Evolutionary conservation across 2,113 vertebrate species (phyloP).

Genomic region (Heterocephalus glaber): DNA sequence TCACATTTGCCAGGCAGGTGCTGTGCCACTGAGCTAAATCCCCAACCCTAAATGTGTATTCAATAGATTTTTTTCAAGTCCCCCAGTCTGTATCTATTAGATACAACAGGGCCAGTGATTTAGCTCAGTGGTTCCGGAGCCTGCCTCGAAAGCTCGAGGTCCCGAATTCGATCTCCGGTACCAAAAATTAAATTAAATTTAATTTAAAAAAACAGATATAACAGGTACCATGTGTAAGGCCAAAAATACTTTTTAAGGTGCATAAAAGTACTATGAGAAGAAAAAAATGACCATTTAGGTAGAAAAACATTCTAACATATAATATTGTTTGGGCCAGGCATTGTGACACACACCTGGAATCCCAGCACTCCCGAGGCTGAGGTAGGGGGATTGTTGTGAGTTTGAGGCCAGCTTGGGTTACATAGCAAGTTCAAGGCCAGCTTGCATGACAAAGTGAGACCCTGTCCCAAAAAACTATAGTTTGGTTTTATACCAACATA

Average conservation of each 20-base stretch:
- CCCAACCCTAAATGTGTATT: background rate
- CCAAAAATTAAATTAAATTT: no score
- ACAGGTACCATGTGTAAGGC: background rate
- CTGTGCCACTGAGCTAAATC: background rate
- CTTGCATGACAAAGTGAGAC: background rate
- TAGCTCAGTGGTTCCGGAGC: no score
- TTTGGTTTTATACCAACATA: conserved; percentile 23
- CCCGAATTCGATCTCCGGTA: no score
- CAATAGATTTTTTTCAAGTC: background rate
- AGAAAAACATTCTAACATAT: background rate
- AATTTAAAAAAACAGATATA: no score
- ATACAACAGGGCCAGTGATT: background rate
- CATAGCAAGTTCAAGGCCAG: background rate
- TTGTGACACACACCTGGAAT: background rate
- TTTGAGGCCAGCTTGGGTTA: background rate
- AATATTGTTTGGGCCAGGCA: background rate
- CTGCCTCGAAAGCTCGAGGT: no score
- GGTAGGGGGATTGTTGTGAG: background rate
- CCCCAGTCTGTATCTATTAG: background rate
- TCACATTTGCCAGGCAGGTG: no score
- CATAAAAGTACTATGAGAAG: background rate
- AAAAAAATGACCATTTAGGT: background rate
- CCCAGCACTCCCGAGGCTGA: background rate
- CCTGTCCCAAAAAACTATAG: background rate
- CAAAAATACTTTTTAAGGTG: background rate